phyloP scores from a whole-genome alignment of 2,888 invertebrate genomes.

The Subacronicta megacephala region DNA sequence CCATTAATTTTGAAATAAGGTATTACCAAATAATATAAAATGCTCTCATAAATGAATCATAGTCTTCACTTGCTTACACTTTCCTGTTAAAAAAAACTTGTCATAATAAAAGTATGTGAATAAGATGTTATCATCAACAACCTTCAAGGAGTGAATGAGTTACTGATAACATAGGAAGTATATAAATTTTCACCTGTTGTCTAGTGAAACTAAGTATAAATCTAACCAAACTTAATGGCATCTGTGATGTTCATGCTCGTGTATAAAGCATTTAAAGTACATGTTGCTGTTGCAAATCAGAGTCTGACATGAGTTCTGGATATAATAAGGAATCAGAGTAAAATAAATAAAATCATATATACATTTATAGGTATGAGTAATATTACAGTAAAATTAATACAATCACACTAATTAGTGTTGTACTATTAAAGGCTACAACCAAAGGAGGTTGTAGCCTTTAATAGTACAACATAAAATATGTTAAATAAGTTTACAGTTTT shows the following conservation, averaged over 20 bases:
- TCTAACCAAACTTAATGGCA: not conserved
- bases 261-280: not conserved
- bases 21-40: slow-evolving; percentile 3
- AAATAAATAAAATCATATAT: not conserved
- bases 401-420: not conserved
- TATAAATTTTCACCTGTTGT: slow-evolving; percentile 9
- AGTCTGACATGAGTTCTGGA: no score
- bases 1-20: slow-evolving; percentile 6
- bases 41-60: not conserved
- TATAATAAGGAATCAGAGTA: no score
- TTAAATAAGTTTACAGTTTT: not conserved
- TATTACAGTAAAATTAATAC: not conserved
- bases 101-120: slow-evolving; percentile 1
- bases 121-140: slow-evolving; percentile 12
- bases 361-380: no score
- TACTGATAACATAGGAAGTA: slow-evolving; percentile 9
- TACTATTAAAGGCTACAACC: not conserved
- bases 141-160: slow-evolving; percentile 25
- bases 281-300: not conserved
- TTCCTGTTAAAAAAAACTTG: not conserved
- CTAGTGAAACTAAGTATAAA: not conserved
- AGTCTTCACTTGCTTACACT: not conserved
- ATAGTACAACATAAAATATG: not conserved
- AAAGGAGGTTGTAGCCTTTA: no score
- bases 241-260: not conserved